A percentile compares a stretch with the other conserved stretches of the same genome.
Evolutionary conservation across 2,113 vertebrate genomes (phyloP).

Genomic region (Plestiodon gilberti): DNA sequence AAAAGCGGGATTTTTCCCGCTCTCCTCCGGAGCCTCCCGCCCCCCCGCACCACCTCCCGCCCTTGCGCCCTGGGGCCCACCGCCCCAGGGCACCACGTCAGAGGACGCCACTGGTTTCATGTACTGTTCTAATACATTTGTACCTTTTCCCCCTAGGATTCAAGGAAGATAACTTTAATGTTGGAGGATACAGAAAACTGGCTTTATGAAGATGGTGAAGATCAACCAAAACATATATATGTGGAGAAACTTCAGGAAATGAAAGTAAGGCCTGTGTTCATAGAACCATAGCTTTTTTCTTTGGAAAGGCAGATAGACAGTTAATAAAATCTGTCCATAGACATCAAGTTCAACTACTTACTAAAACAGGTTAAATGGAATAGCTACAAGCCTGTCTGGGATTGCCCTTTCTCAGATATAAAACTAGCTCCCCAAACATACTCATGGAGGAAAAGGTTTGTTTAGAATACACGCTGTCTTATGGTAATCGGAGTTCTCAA

Average conservation of each 20-base stretch:
- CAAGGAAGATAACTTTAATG: conserved; percentile 83
- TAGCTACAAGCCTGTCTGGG: not conserved
- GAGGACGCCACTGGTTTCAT: too few relatives aligned
- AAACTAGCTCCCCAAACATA: not conserved
- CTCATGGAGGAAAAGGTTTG: not conserved
- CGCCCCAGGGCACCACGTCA: too few relatives aligned
- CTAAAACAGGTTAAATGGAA: not conserved
- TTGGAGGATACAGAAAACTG: conserved; percentile 94
- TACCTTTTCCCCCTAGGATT: conserved; percentile 69
- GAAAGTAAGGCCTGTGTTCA: conserved; percentile 76
- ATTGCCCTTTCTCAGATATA: not conserved
- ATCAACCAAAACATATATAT: conserved; percentile 93
- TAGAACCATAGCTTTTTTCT: not conserved
- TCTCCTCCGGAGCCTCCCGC: too few relatives aligned
- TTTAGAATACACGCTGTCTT: not conserved
- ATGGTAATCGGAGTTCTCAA: not conserved
- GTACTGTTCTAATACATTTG: not conserved
- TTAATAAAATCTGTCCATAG: not conserved
- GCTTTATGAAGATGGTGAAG: conserved; percentile 96
- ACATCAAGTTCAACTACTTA: not conserved
- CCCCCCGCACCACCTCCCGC: too few relatives aligned
- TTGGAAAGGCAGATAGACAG: too few relatives aligned
- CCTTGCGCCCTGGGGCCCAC: too few relatives aligned
- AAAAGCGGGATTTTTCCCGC: too few relatives aligned
- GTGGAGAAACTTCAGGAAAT: conserved; percentile 91